Evolutionary conservation across 2,888 invertebrate genomes (phyloP), one percentile per base, ranked within the genome.

Genomic region (Incurvaria masculella): DNA sequence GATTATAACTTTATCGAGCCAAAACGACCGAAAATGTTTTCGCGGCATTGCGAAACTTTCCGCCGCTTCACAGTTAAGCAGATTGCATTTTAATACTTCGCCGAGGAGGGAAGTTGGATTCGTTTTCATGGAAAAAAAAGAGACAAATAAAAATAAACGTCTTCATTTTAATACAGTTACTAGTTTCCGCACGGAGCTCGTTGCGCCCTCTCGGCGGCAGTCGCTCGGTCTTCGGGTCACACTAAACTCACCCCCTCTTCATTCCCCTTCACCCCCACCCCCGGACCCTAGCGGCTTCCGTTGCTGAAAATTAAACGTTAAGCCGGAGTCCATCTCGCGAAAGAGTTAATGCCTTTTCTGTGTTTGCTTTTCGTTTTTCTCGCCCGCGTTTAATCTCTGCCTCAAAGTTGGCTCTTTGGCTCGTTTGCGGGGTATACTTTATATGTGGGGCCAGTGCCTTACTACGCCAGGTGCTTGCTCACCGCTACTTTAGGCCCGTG

Each of bases 341-440:
- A 65, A 67, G 66, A 66, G 67, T 67, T 71, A 72, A 72, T 72
- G 69, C 68, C 68, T 62, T 72, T 73, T 66, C 68, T 65, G 62
- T 72, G 72, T 73, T 72, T 68, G 65, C 66, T 59, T 61, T 64
- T 59, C 62, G 64, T 64, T 69, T 67, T 62, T 62, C 46, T 46
- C 47, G 43, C 46, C 40, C 47, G 44, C 42, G 45, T 52, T 51
- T 49, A 52, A 49, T 49, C 52, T 52, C 41, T 40, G 48, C 46
- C 18, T 47, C 40, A 44, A 48, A 49, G 44, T 52, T 52, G 44
- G 46, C 49, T 21, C 40, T 21, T 33, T 33, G 33, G 33, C 33
- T 33, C 33, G 8, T 33, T 33, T n/a, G 14, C 14, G 14, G 33
- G 14, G 33, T 4, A n/a, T n/a, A n/a, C 33, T 33, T 33, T 14